Conservation (phyloP, 2,113 vertebrate genomes). For the Orthonyx spaldingii region DNA sequence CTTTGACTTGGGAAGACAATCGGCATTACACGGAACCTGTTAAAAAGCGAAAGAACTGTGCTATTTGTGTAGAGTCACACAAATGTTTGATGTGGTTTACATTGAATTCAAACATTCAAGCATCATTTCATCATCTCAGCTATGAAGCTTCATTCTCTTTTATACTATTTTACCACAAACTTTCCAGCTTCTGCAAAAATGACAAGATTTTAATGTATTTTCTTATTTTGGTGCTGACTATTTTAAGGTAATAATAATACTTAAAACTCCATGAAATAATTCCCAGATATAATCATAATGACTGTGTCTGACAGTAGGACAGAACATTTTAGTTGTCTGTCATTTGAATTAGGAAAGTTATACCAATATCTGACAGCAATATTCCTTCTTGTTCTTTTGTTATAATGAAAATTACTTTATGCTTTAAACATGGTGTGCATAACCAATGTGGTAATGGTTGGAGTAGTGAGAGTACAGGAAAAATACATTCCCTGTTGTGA, state of each 20-base stretch:
- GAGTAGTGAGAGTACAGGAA: not conserved
- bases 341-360: not conserved
- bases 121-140: fast-evolving
- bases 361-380: not conserved
- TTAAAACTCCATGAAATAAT: not conserved
- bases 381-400: not conserved
- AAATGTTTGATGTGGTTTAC: not conserved
- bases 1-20: not conserved
- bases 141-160: not conserved
- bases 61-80: not conserved
- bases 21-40: not conserved
- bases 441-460: not conserved
- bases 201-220: not conserved
- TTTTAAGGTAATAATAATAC: not conserved
- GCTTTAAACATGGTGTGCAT: not conserved
- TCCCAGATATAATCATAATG: not conserved
- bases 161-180: not conserved
- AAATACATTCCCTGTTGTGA: not conserved
- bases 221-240: not conserved
- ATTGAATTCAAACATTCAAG: not conserved
- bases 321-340: not conserved
- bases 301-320: not conserved
- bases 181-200: not conserved
- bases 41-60: not conserved
- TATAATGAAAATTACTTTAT: not conserved